Percentiles rank a stretch among this genome's conserved stretches.
Conservation (phyloP, 2,113 vertebrate genomes). For the Serinus canaria region DNA sequence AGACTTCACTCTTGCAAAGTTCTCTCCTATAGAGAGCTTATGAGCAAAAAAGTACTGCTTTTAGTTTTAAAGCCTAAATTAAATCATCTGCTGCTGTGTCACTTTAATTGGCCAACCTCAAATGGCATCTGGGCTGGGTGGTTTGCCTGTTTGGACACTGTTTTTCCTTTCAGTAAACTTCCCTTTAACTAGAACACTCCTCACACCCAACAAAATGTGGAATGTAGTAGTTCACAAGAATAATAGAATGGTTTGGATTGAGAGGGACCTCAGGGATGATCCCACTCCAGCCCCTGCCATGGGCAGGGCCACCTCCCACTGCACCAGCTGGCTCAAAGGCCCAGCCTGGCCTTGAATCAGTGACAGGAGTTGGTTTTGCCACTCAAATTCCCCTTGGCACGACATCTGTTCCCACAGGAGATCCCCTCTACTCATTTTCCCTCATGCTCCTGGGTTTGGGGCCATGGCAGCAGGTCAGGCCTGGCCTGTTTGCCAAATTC, state of each 20-base stretch:
- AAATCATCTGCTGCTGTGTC: neutral
- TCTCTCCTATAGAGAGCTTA: neutral
- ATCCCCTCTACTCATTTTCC: neutral
- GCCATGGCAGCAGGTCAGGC: accelerated
- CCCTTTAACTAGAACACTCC: neutral
- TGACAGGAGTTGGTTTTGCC: neutral
- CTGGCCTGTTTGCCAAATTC: neutral
- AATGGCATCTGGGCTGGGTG: neutral
- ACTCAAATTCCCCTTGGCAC: neutral
- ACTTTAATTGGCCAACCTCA: neutral
- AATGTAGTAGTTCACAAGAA: neutral
- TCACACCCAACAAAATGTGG: neutral
- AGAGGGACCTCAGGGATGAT: neutral
- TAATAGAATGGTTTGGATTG: accelerated
- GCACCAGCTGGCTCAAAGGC: neutral
- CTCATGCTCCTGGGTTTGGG: accelerated
- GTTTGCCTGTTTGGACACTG: neutral
- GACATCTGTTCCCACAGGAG: neutral
- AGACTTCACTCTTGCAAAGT: accelerated
- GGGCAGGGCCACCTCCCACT: neutral
- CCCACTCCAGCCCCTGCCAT: neutral
- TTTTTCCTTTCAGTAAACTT: neutral
- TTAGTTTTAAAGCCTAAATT: neutral
- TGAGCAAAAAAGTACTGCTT: neutral
- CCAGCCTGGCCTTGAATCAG: neutral